phyloP scores from a whole-genome alignment of 2,113 vertebrate species.

The Phaetusa simplex region DNA sequence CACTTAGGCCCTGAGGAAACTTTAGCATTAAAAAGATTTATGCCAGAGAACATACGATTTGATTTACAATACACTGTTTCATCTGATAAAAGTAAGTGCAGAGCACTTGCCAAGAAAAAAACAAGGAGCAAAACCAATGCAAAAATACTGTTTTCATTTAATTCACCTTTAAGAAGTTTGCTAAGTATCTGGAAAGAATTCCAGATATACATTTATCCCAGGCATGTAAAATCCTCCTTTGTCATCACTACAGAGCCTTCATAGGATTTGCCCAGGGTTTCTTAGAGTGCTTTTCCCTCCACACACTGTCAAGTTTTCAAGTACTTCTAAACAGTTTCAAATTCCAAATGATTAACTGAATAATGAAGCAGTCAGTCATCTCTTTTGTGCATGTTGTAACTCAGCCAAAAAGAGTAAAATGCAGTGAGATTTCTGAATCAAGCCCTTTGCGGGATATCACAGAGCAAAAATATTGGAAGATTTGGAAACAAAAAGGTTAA shows the following conservation, averaged over 20 bases:
- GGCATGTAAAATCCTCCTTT: not conserved
- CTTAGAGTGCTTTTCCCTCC: not conserved
- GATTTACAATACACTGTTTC: not conserved
- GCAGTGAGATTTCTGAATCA: not conserved
- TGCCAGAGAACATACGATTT: not conserved
- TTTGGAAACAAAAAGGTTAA: not conserved
- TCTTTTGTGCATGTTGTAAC: not conserved
- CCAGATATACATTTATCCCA: not conserved
- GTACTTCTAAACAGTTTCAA: not conserved
- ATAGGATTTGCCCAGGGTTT: not conserved
- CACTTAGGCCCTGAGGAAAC: conserved; percentile 17
- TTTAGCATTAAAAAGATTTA: conserved; percentile 21
- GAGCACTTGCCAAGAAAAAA: not conserved
- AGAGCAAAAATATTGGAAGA: not conserved
- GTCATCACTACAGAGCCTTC: not conserved
- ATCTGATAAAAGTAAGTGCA: conserved; percentile 32
- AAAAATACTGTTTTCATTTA: not conserved
- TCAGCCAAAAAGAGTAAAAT: not conserved
- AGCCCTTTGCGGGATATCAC: not conserved
- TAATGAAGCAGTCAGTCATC: not conserved
- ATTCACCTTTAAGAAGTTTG: not conserved
- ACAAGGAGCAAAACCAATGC: not conserved
- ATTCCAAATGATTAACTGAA: not conserved
- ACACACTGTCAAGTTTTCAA: not conserved
- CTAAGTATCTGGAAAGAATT: not conserved